Conservation (phyloP, 2,113 vertebrate species). For the Entelurus aequoreus region DNA sequence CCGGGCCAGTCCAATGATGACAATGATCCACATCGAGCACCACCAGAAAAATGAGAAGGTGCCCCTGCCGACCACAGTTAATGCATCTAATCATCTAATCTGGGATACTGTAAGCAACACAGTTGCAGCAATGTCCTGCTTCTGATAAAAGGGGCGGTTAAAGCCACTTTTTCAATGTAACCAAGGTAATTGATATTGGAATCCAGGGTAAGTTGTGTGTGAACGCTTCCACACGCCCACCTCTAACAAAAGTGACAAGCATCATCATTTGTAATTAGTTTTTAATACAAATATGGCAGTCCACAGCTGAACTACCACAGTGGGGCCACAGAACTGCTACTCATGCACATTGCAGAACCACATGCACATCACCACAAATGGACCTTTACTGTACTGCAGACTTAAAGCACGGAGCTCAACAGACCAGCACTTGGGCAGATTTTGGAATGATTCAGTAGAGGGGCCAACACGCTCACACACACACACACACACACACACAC, state of each 20-base stretch:
- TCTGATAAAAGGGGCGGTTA: no score
- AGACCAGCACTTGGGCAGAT: conserved; percentile 56
- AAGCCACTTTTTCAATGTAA: background rate
- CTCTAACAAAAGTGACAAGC: conserved; percentile 14
- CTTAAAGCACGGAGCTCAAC: conserved; percentile 29
- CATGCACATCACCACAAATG: conserved; percentile 29
- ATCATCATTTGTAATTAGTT: conserved; percentile 56
- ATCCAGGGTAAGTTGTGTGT: background rate
- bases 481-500: no score
- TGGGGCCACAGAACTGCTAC: conserved; percentile 45
- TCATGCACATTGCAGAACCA: conserved; percentile 40
- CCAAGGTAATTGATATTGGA: background rate
- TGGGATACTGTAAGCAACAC: no score
- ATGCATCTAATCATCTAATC: no score
- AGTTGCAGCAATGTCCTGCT: no score
- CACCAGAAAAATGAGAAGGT: no score
- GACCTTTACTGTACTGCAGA: conserved; percentile 17
- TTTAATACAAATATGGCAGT: conserved; percentile 56
- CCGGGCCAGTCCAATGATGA: no score
- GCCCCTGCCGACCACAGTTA: no score
- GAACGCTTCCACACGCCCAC: background rate
- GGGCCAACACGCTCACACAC: conserved; percentile 2
- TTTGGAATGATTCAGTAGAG: conserved; percentile 57
- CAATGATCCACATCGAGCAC: no score
- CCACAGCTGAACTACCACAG: conserved; percentile 61